Conservation (phyloP, 2,888 invertebrate species). For the Syritta pipiens region DNA sequence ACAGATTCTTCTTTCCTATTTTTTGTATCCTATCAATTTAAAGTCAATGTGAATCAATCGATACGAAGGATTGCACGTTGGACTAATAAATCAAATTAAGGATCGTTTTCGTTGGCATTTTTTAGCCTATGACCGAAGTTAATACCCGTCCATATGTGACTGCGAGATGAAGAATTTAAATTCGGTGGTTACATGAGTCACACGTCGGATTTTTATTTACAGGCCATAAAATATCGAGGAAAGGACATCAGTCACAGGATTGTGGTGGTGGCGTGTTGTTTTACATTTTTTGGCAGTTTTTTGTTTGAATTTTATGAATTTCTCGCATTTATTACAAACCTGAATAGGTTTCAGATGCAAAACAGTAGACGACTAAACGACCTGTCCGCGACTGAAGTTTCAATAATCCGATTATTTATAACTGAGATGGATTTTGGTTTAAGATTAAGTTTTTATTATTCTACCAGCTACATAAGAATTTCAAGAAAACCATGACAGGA, state of each 20-base stretch:
- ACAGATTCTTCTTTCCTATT: constrained; percentile 43
- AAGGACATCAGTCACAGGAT: constrained; percentile 28
- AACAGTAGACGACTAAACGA: too few relatives aligned
- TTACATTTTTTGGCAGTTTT: constrained; percentile 54
- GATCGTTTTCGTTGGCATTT: constrained; percentile 39
- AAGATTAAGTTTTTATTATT: too few relatives aligned
- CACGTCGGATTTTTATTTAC: constrained; percentile 49
- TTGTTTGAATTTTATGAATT: constrained; percentile 61
- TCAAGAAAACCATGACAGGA: too few relatives aligned
- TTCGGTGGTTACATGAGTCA: too few relatives aligned
- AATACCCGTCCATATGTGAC: constrained; percentile 41
- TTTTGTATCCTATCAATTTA: constrained; percentile 63
- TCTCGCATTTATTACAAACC: constrained; percentile 49
- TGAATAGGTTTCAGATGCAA: constrained; percentile 58
- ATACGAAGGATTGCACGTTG: constrained; percentile 38
- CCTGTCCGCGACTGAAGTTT: too few relatives aligned
- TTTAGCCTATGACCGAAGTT: constrained; percentile 11
- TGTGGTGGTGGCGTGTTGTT: constrained; percentile 18
- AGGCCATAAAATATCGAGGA: constrained; percentile 42
- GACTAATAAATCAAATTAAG: constrained; percentile 66
- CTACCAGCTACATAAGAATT: too few relatives aligned
- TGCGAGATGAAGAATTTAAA: constrained; percentile 17
- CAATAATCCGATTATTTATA: too few relatives aligned
- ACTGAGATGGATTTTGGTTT: too few relatives aligned
- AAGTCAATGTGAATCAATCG: constrained; percentile 64